Evolutionary conservation across 1,140 invertebrate genomes (phyloP).

Genomic region (Rhyzopertha dominica): DNA sequence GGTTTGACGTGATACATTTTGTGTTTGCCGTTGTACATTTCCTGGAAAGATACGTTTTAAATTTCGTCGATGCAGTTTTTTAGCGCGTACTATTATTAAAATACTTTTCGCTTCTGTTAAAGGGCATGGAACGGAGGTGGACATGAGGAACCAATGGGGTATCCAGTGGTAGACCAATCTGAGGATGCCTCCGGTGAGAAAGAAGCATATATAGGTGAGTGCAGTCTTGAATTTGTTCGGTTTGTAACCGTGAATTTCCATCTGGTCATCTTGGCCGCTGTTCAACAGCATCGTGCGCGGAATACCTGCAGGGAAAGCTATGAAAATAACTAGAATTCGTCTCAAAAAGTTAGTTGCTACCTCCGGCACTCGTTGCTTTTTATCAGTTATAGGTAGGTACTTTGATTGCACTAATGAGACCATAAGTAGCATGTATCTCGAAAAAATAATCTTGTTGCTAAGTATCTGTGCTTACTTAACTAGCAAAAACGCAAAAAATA

Average conservation of each 20-base stretch:
- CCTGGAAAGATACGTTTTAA: constrained; percentile 25
- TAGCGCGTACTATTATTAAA: constrained; percentile 70
- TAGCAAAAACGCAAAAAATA: no score
- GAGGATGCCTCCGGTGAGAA: constrained; percentile 67
- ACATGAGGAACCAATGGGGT: constrained; percentile 71
- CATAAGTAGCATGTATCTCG: no score
- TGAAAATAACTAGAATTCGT: no score
- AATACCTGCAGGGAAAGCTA: no score
- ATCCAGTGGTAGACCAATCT: constrained; percentile 84
- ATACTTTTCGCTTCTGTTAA: constrained; percentile 70
- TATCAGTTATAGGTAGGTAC: no score
- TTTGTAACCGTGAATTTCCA: constrained; percentile 64
- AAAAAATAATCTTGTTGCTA: no score
- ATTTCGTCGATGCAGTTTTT: not conserved
- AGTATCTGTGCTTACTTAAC: no score
- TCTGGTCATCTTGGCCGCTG: constrained; percentile 62
- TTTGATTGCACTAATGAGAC: no score
- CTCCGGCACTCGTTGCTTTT: no score
- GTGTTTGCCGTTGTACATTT: constrained; percentile 38
- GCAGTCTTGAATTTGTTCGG: constrained; percentile 48
- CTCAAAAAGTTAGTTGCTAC: no score
- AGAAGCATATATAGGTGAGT: constrained; percentile 59
- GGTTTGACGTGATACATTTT: constrained; percentile 39
- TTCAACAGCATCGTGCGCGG: constrained; percentile 54
- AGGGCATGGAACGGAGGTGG: constrained; percentile 64